Evolutionary conservation across 2,888 invertebrate species (phyloP).

Genomic region (Prostheceraeus crozeri): DNA sequence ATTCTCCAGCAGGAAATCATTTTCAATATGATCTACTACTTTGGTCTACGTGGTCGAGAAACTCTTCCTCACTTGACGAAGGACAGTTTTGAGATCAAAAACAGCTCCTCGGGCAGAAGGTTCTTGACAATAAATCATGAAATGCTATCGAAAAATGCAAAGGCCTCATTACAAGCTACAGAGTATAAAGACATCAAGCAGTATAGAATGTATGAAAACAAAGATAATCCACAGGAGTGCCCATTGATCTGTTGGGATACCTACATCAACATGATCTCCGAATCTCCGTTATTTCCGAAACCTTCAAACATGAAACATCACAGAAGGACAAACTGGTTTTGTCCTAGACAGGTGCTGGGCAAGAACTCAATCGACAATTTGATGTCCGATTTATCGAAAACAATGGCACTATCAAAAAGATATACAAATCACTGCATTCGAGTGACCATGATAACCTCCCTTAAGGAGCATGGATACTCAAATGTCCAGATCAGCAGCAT

Average conservation of each 20-base stretch:
- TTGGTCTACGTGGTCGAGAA: constrained; percentile 29
- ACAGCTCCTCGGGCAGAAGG: constrained; percentile 20
- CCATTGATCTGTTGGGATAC: not conserved
- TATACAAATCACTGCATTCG: constrained; percentile 28
- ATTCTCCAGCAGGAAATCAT: constrained; percentile 31
- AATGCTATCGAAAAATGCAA: constrained; percentile 28
- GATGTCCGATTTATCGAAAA: constrained; percentile 11
- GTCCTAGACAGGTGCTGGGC: too few relatives aligned
- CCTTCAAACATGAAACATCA: too few relatives aligned
- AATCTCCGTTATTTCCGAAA: too few relatives aligned
- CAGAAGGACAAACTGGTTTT: too few relatives aligned
- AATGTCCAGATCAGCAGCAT: constrained; percentile 12
- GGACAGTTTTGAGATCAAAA: constrained; percentile 15
- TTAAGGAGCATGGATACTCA: constrained; percentile 21
- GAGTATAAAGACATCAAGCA: constrained; percentile 20
- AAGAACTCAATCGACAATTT: constrained; percentile 24
- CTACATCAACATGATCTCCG: constrained; percentile 1
- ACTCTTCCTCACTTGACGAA: constrained; percentile 18
- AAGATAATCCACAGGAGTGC: constrained; percentile 24
- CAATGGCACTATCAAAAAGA: constrained; percentile 20
- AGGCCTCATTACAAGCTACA: not conserved
- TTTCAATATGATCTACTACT: constrained; percentile 31
- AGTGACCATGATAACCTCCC: constrained; percentile 10
- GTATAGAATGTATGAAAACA: not conserved
- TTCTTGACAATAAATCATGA: constrained; percentile 29